Evolutionary conservation across 1,140 invertebrate genomes (phyloP).

Genomic region (Meloidogyne hapla): DNA sequence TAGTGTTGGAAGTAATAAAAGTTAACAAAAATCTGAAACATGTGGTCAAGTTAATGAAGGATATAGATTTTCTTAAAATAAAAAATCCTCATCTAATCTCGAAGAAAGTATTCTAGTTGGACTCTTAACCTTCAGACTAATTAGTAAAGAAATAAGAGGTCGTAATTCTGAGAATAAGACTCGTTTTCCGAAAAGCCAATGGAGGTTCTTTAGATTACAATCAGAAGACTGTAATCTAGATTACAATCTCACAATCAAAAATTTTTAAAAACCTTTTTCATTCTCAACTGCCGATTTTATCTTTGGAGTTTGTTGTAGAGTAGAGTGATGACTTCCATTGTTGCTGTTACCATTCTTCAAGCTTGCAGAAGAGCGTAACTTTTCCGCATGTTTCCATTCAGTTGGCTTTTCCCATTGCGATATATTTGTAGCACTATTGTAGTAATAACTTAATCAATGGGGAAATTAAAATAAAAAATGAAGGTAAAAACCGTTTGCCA

Average conservation of each 20-base stretch:
- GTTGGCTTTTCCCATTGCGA: conserved; percentile 49
- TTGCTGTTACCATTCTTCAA: conserved; percentile 1
- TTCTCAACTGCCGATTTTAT: neutral
- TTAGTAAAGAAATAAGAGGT: too few relatives aligned
- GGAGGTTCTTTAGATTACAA: neutral
- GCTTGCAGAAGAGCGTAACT: neutral
- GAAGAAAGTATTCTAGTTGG: too few relatives aligned
- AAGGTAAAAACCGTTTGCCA: conserved; percentile 35
- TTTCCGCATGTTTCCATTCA: conserved; percentile 44
- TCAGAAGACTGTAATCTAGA: too few relatives aligned
- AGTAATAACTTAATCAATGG: conserved; percentile 33
- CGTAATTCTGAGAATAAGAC: too few relatives aligned
- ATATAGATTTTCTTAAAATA: too few relatives aligned
- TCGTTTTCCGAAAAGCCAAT: neutral
- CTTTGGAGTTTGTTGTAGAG: neutral
- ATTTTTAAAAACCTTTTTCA: conserved; percentile 15
- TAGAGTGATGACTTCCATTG: neutral
- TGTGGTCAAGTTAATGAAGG: too few relatives aligned
- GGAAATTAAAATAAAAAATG: neutral
- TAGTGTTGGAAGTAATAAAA: too few relatives aligned
- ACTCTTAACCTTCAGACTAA: too few relatives aligned
- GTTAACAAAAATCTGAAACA: too few relatives aligned
- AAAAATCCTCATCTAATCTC: too few relatives aligned
- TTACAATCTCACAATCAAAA: neutral
- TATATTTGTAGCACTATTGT: conserved; percentile 46